Base-by-base conservation (phyloP, 2,113 vertebrate species). In the Irena cyanogastra region DNA sequence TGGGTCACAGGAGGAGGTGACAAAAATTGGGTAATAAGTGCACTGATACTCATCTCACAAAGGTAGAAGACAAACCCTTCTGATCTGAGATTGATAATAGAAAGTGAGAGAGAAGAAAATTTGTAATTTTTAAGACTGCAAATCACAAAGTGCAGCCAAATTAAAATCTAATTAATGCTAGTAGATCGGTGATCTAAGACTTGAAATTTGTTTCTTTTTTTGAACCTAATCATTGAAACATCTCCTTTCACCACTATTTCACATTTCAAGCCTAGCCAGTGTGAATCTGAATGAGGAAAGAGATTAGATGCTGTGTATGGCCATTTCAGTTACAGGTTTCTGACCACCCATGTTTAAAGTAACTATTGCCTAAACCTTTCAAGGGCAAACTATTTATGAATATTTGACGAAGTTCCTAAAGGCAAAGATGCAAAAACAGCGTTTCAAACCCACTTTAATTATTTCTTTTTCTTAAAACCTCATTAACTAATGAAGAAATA, bases 401-500 rank as follows among this genome's bases (percentile, higher is more conserved):
- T 97, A 98, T 97, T 93, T 97, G 95, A 97, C 97, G 85, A 96
- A 53, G 69, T 94, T 97, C 97, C 97, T 97, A 92, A 96, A 97
- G 97, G 97, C 96, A 95, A 93, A 68, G 95, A 97, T 97, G 90
- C 93, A 97, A 95, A 97, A 92, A 45, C 87, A 96, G 70, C 83
- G 97, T 96, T 95, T 89, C 72, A 97, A 96, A 95, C 42, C 79
- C 28, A 82, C 52, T 91, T 94, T 59, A 59, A 22, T 70, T 65
- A 20, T 70, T 88, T 90, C 13, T 72, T 71, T 89, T 83, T 11
- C 61, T 90, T 83, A 96, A 97, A 96, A 97, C 93, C 88, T 97
- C 97, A 97, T 98, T 98, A 98, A 96, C 94, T 98, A 98, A 98
- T 98, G 97, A 97, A 98, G 96, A 97, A 97, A 98, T 90, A 96